Conservation (phyloP, 2,888 invertebrate species). For the Drosophila rubida region DNA sequence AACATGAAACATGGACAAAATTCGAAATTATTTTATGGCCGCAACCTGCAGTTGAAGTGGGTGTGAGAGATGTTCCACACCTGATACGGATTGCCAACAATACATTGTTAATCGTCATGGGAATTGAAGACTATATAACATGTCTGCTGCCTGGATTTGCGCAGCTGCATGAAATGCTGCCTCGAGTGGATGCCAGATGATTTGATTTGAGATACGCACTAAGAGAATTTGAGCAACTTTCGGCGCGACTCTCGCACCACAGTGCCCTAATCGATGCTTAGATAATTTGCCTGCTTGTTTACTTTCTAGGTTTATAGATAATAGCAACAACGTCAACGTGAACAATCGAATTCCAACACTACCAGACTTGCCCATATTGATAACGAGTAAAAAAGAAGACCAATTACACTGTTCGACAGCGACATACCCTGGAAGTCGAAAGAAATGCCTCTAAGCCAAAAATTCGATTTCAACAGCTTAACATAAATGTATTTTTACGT, state of each 20-base stretch:
- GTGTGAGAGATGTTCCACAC: constrained; percentile 28
- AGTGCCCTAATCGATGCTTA: constrained; percentile 67
- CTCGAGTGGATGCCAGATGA: neutral
- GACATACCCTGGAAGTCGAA: neutral
- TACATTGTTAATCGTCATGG: neutral
- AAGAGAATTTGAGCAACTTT: neutral
- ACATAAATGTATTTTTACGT: too few species aligned
- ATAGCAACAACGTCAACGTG: constrained; percentile 48
- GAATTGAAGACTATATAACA: neutral
- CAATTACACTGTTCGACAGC: neutral
- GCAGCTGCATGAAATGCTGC: neutral
- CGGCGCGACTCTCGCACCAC: neutral
- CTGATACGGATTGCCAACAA: constrained; percentile 3
- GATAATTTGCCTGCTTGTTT: constrained; percentile 75
- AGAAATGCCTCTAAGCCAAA: neutral
- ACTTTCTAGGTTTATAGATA: constrained; percentile 73
- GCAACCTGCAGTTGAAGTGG: constrained; percentile 14
- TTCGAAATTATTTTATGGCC: constrained; percentile 50
- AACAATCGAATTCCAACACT: constrained; percentile 33
- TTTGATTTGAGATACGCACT: neutral
- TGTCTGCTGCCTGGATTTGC: neutral
- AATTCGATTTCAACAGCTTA: neutral
- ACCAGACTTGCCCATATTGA: constrained; percentile 60
- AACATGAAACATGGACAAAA: constrained; percentile 32
- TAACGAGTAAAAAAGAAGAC: constrained; percentile 33